Evolutionary conservation across 2,888 invertebrate species (phyloP), one percentile per base, ranked within the genome.

Genomic region (Melolontha melolontha): DNA sequence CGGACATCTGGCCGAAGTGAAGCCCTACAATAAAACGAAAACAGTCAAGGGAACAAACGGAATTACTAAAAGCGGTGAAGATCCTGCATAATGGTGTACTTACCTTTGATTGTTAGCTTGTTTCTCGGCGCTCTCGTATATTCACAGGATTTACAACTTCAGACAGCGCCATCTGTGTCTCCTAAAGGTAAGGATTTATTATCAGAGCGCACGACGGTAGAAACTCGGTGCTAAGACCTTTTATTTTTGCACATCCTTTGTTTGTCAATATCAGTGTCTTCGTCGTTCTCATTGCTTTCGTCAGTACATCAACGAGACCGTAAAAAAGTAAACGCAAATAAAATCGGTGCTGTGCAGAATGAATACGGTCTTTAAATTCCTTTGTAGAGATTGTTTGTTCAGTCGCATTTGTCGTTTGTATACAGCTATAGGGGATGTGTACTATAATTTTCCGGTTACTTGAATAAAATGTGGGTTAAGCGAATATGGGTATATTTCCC

Each of bases 141-240:
- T 66, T 76, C 80, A 8, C 73, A 73, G 62, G 79, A 80, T 66
- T 70, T 79, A 64, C 78, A 80, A 63, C 75, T 80, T 64, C 79
- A 79, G 68, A 76, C 76, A 49, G 68, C 68, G n/a, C 71, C 76
- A 5, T 71, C 72, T 54, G 69, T 72, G n/a, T 73, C 75, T 16
- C 75, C 73, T 41, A 77, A 74, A 75, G 77, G 79, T 79, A 70
- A 74, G 73, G 27, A 34, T 44, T 59, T 44, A 34, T 29, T 44
- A 41, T 17, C 14, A 6, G 17, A 52, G 63, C 22, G 22, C 22
- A 22, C 22, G 22, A 22, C 4, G 22, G 22, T 22, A 22, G 22
- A n/a, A 29, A 6, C 29, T 29, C 7, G 34, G 34, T 34, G 34
- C 10, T 34, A 34, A 10, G 5, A 34, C 10, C 34, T 34, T 10